Percentiles rank a stretch among this genome's conserved stretches.
Conservation (phyloP, 2,113 vertebrate genomes). For the Rhipidura dahli region DNA sequence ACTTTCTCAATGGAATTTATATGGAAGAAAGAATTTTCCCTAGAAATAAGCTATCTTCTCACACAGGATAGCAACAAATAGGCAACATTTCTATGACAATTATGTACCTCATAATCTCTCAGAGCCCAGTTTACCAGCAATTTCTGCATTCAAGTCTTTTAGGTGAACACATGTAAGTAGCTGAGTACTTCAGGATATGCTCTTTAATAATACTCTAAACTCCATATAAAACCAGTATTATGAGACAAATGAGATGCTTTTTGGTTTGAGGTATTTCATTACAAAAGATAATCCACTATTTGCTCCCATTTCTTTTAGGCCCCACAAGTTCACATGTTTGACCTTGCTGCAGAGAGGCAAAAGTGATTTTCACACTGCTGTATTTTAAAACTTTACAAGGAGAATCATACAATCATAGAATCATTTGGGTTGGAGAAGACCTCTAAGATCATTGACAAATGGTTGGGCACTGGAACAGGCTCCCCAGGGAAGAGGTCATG, state of each 20-base stretch:
- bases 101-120: not conserved
- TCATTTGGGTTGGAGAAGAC: not conserved
- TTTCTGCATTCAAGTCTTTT: not conserved
- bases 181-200: not conserved
- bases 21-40: not conserved
- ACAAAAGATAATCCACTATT: not conserved
- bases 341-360: not conserved
- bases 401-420: not conserved
- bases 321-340: rapidly evolving
- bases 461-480: not conserved
- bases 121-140: not conserved
- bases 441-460: no score
- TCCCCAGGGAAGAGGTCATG: not conserved
- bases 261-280: not conserved
- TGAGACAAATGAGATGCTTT: not conserved
- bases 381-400: not conserved
- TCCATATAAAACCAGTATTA: not conserved
- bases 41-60: not conserved
- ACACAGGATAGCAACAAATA: not conserved
- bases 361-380: not conserved
- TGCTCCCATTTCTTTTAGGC: not conserved
- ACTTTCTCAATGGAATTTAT: not conserved
- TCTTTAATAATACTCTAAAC: not conserved
- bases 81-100: not conserved
- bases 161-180: not conserved